Evolutionary conservation across 2,113 vertebrate genomes (phyloP), one percentile per base, ranked within the genome.

Genomic region (Vanacampus margaritifer): DNA sequence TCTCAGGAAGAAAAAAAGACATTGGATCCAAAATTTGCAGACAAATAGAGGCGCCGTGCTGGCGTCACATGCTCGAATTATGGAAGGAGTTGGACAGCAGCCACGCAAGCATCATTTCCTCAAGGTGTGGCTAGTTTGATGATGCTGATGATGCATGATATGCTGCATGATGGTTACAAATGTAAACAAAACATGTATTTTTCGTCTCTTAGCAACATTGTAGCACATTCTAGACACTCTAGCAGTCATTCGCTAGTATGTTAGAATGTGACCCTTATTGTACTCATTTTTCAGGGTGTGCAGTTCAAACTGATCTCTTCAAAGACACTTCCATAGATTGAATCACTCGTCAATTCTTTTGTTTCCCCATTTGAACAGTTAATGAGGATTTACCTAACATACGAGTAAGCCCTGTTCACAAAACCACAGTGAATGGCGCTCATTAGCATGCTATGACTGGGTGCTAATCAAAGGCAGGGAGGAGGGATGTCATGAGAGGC

Each of bases 391-490:
- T 37, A 14, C 16, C 54, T 50, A 64, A 75, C 45, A 61, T 45
- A 35, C 41, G 23, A 14, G 11, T 12, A 23, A 57, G 5, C 1
- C 39, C 35, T 79, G 81, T 82, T 76, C 64, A 67, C 48, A 75
- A 65, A 74, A 64, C n/a, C 21, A 45, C 19, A 17, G 68, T 70
- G 72, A 62, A 74, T 41, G 65, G 64, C 45, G 41, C 59, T 48
- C 67, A 81, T 79, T 78, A 73, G 75, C 67, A 50, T 56, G 68
- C 70, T 53, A 60, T 21, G 43, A 61, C 72, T 74, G 75, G 24
- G 67, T 67, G 62, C 48, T 58, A 43, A 71, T 72, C 39, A 65
- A 7, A 50, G 41, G 59, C 68, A 60, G 62, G 53, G 68, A 62
- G 64, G 75, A 67, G 46, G 72, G n/a, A 64, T 36, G 65, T 24